Percentiles rank a stretch among this genome's conserved stretches.
Conservation (phyloP, 2,888 invertebrate species). For the Dynastes maya region DNA sequence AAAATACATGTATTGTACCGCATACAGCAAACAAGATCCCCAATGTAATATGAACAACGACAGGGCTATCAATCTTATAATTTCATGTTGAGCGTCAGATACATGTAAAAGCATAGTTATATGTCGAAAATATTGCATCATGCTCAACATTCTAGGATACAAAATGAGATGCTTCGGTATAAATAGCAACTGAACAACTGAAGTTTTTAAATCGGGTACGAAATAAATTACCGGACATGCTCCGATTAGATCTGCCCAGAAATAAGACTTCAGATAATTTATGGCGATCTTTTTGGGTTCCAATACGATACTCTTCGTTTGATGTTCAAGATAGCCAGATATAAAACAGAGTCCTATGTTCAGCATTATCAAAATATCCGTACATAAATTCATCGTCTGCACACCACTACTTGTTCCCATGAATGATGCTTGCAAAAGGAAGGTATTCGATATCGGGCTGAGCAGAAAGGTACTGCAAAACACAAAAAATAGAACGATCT, state of each 20-base stretch:
- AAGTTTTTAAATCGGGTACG: background rate
- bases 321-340: constrained; percentile 61
- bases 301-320: constrained; percentile 56
- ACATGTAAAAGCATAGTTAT: constrained; percentile 42
- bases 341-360: constrained; percentile 62
- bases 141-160: constrained; percentile 46
- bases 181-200: background rate
- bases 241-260: constrained; percentile 55
- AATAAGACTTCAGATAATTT: constrained; percentile 54
- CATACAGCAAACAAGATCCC: constrained; percentile 46
- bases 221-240: constrained; percentile 48
- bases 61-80: constrained; percentile 38
- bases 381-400: constrained; percentile 18
- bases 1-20: constrained; percentile 20
- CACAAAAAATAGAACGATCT: constrained; percentile 51
- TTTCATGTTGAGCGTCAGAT: constrained; percentile 47
- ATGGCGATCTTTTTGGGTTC: constrained; percentile 52
- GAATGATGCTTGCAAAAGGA: constrained; percentile 29
- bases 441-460: constrained; percentile 52
- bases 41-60: constrained; percentile 49
- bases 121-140: constrained; percentile 48
- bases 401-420: background rate
- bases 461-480: constrained; percentile 52
- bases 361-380: constrained; percentile 59
- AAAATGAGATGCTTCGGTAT: constrained; percentile 29